phyloP scores from a whole-genome alignment of 2,797 vertebrate species.

The Cossypha caffra region DNA sequence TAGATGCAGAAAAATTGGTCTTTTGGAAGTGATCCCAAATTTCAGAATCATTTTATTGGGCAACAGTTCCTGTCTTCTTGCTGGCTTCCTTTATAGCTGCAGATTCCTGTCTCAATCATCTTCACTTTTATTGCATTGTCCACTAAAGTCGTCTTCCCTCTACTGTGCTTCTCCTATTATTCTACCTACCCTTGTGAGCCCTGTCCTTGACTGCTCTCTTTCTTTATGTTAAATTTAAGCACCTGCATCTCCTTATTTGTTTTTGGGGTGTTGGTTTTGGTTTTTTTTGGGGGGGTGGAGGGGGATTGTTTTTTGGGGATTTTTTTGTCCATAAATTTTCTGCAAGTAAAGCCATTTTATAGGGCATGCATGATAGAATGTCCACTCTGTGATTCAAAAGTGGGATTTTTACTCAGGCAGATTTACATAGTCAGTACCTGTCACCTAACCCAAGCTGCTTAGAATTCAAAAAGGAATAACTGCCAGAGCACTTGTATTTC shows the following conservation, averaged over 20 bases:
- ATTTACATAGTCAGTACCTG: accelerated
- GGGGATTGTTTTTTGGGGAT: too few species aligned
- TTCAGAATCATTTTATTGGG: background rate
- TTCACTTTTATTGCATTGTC: background rate
- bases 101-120: background rate
- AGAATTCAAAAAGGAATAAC: background rate
- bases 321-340: background rate
- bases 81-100: background rate
- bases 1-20: background rate
- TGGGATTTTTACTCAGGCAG: background rate
- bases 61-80: background rate
- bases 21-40: slow-evolving; percentile 17
- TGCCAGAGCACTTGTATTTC: background rate
- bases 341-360: background rate
- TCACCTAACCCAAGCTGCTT: background rate
- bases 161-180: background rate
- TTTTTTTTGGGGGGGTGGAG: background rate
- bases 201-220: background rate
- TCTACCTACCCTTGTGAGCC: background rate
- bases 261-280: background rate
- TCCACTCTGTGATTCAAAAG: background rate
- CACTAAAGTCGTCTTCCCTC: background rate
- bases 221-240: background rate
- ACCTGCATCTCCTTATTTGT: background rate
- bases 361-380: background rate